phyloP scores from a whole-genome alignment of 1,140 invertebrate genomes.

The Marisa cornuarietis region DNA sequence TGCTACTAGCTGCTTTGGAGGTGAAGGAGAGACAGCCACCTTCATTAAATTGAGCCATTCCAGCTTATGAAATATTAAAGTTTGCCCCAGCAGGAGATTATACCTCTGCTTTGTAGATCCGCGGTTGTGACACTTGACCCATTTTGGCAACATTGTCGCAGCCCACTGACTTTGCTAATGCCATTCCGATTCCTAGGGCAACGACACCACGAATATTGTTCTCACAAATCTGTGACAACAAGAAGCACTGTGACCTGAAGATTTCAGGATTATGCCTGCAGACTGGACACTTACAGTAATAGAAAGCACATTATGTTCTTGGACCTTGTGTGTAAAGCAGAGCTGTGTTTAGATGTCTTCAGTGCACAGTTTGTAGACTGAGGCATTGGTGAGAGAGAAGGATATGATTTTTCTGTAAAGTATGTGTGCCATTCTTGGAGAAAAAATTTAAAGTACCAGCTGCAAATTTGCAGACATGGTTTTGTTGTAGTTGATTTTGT shows the following conservation, averaged over 20 bases:
- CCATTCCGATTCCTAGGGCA: conserved; percentile 24
- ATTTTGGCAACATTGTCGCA: conserved; percentile 7
- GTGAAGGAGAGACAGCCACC: not conserved
- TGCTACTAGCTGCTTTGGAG: too few species aligned
- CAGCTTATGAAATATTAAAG: not conserved
- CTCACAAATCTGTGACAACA: not conserved
- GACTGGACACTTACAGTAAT: not conserved
- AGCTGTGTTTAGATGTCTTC: too few species aligned
- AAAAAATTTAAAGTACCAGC: too few species aligned
- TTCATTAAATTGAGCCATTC: not conserved
- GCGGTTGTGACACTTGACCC: conserved; percentile 13
- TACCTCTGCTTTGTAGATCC: not conserved
- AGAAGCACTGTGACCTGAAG: not conserved
- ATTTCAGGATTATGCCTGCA: not conserved
- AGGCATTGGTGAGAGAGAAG: too few species aligned
- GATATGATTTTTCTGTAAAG: too few species aligned
- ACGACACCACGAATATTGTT: not conserved
- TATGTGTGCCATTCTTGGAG: too few species aligned
- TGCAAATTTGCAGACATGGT: too few species aligned
- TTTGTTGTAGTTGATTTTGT: too few species aligned
- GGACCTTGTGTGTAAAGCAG: too few species aligned
- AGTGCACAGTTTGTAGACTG: too few species aligned
- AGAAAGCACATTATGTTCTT: too few species aligned
- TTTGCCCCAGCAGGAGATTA: not conserved
- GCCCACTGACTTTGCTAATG: conserved; percentile 9